Conservation (phyloP, 37 sponge, comb jelly and placozoan species). For the Lycopodina hypogea region DNA sequence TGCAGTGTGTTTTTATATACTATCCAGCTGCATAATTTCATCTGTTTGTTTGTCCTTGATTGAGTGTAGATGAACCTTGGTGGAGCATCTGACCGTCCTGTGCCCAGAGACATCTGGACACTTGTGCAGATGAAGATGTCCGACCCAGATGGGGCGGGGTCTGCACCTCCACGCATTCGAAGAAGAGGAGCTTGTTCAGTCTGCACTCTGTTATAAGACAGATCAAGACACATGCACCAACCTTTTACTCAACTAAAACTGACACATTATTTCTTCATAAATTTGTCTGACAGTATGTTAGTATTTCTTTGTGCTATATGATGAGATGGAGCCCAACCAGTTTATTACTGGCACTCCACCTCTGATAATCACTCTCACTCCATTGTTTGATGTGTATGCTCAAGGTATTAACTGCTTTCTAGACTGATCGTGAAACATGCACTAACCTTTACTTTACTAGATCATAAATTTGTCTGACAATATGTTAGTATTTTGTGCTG, state of each 20-base stretch:
- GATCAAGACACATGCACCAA: neutral
- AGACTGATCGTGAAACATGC: neutral
- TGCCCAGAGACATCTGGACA: constrained; percentile 72
- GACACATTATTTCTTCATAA: no score
- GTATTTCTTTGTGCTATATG: constrained; percentile 29
- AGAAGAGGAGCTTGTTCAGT: constrained; percentile 22
- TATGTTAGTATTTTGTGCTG: constrained; percentile 21
- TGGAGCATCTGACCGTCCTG: constrained; percentile 70
- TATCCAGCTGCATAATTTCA: no score
- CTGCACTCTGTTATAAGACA: constrained; percentile 4
- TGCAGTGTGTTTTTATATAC: no score
- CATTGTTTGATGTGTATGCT: no score
- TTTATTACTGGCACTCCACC: neutral
- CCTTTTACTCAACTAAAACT: no score
- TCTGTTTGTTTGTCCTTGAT: no score
- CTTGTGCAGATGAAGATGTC: constrained; percentile 34
- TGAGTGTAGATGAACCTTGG: constrained; percentile 84
- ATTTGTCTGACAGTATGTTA: constrained; percentile 7
- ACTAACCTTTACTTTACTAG: no score
- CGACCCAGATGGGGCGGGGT: constrained; percentile 19
- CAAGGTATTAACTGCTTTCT: no score
- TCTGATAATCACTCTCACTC: no score
- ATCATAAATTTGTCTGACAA: constrained; percentile 3
- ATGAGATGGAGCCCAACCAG: constrained; percentile 41
- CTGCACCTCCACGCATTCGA: constrained; percentile 7